Evolutionary conservation across 2,888 invertebrate genomes (phyloP), one percentile per base, ranked within the genome.

Genomic region (Leptothorax acervorum): DNA sequence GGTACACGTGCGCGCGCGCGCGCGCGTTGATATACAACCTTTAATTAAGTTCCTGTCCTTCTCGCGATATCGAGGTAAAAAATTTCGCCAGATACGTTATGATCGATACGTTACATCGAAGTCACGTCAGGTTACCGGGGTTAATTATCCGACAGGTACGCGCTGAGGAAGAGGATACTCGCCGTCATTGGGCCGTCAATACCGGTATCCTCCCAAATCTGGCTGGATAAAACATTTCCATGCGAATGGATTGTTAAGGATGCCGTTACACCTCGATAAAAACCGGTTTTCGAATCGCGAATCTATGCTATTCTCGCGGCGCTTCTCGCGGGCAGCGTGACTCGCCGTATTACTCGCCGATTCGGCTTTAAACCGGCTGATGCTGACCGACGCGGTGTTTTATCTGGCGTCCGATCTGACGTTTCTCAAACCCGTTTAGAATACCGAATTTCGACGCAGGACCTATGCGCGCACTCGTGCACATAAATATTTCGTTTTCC

Each of bases 381-480:
- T 60, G 65, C 35, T 65, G 65, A 86, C 87, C 89, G 88, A 90
- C 76, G 35, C 35, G 87, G 60, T 74, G 84, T 86, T 88, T 90
- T 88, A 90, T 90, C 90, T 71, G 83, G 81, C 79, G 85, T 88
- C 86, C 88, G 85, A 89, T 90, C 90, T 86, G 89, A 87, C 87
- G 87, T 85, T 74, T 74, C 82, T 82, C 83, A 87, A 90, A 90
- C 89, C 89, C 87, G 89, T 90, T 90, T 88, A 87, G 86, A 83
- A 87, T 78, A 81, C 81, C 81, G 86, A 79, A 86, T 81, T 68
- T 82, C 48, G 78, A 48, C 71, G 78, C 60, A 53, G 81, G 62
- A 71, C 86, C 35, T 66, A 81, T 53, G 71, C 83, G 57, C 84
- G 42, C 51, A 5, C 23, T 53, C 74, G 48, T 60, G 53, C 70